phyloP scores from a whole-genome alignment of 2,113 vertebrate genomes.

The Eudorcas thomsonii region DNA sequence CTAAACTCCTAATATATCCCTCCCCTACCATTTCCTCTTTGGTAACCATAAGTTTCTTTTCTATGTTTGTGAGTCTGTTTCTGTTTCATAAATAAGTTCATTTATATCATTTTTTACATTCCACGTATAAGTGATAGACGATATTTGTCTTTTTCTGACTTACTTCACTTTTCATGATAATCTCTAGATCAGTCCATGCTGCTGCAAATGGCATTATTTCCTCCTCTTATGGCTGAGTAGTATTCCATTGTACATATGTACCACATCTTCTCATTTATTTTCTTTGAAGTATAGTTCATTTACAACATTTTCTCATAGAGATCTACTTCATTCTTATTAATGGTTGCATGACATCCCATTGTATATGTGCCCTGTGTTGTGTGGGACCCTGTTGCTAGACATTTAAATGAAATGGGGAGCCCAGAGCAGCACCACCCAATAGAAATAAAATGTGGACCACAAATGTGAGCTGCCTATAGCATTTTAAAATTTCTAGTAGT shows the following conservation, averaged over 20 bases:
- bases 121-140: neutral
- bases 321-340: neutral
- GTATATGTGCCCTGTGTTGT: neutral
- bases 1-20: neutral
- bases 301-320: neutral
- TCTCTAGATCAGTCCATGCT: neutral
- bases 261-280: neutral
- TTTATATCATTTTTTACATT: neutral
- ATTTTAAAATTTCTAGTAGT: neutral
- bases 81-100: neutral
- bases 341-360: neutral
- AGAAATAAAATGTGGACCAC: neutral
- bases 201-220: neutral
- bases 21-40: neutral
- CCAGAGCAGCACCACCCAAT: neutral
- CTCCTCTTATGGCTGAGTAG: neutral
- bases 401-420: slow-evolving; percentile 12
- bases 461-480: neutral
- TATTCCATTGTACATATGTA: neutral
- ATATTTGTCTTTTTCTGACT: neutral
- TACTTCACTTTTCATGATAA: neutral
- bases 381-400: neutral
- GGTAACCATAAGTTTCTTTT: neutral
- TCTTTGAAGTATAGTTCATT: neutral
- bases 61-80: neutral